Percentiles rank a stretch among this genome's conserved stretches.
Conservation (phyloP, 2,888 invertebrate species). For the Eupithecia vulgata region DNA sequence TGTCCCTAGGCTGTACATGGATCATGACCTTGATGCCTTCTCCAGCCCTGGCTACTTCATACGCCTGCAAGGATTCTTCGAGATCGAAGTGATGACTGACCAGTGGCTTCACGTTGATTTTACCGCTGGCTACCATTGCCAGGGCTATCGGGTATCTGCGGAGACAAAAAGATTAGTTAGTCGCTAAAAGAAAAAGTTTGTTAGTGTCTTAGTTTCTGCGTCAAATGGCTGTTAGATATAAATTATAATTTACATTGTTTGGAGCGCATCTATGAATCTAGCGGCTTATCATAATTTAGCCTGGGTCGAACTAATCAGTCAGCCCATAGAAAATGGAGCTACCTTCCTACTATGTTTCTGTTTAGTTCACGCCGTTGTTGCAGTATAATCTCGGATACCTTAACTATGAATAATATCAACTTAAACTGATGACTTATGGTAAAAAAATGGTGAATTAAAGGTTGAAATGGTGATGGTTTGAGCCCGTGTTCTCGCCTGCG, state of each 20-base stretch:
- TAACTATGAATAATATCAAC: no score
- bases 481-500: no score
- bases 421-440: no score
- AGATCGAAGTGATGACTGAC: conserved; percentile 92
- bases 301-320: no score
- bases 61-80: conserved; percentile 91
- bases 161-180: not conserved
- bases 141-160: conserved; percentile 91
- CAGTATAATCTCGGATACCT: no score
- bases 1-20: conserved; percentile 84
- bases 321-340: no score
- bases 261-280: no score
- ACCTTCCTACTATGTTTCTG: not conserved
- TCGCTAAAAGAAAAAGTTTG: not conserved
- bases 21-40: conserved; percentile 95
- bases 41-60: conserved; percentile 91
- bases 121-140: conserved; percentile 89
- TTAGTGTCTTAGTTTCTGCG: not conserved
- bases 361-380: not conserved
- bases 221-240: not conserved
- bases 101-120: conserved; percentile 90
- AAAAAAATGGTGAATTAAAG: no score
- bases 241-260: not conserved
- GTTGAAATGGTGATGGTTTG: no score
- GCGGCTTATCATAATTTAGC: no score